Conservation (phyloP, 1,140 invertebrate genomes). For the Caenorhabditis brenneri region DNA sequence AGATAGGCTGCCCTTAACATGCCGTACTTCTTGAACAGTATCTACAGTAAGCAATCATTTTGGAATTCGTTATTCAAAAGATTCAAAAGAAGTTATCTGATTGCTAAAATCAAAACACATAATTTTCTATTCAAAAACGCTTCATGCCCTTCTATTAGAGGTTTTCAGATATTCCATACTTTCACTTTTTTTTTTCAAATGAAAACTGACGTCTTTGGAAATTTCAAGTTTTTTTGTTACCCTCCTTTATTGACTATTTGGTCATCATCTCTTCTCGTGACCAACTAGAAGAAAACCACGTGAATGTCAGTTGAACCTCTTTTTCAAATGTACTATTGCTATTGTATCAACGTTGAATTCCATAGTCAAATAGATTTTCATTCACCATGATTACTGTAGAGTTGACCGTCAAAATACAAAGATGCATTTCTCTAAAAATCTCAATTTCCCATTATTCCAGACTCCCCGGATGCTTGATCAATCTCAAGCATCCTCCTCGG, state of each 20-base stretch:
- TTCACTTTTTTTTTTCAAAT: too few relatives aligned
- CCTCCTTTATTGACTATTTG: background rate
- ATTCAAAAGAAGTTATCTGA: too few relatives aligned
- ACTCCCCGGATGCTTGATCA: slow-evolving; percentile 4
- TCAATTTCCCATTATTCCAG: background rate
- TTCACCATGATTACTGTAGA: background rate
- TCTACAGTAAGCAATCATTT: too few relatives aligned
- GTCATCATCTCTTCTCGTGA: background rate
- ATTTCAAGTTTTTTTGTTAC: too few relatives aligned
- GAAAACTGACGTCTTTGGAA: background rate
- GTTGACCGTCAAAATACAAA: background rate
- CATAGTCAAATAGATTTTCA: background rate
- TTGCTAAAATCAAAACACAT: too few relatives aligned
- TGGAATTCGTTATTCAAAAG: too few relatives aligned
- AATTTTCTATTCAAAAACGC: too few relatives aligned
- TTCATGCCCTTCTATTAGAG: too few relatives aligned
- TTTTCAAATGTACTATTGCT: background rate
- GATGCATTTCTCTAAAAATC: background rate
- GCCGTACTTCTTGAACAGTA: too few relatives aligned
- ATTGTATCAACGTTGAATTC: background rate
- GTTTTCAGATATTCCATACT: too few relatives aligned
- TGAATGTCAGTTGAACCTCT: background rate
- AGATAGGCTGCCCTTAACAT: too few relatives aligned
- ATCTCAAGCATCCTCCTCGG: background rate
- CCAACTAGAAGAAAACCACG: background rate